Conservation (phyloP, 2,797 vertebrate species). For the Xerus rutilus region DNA sequence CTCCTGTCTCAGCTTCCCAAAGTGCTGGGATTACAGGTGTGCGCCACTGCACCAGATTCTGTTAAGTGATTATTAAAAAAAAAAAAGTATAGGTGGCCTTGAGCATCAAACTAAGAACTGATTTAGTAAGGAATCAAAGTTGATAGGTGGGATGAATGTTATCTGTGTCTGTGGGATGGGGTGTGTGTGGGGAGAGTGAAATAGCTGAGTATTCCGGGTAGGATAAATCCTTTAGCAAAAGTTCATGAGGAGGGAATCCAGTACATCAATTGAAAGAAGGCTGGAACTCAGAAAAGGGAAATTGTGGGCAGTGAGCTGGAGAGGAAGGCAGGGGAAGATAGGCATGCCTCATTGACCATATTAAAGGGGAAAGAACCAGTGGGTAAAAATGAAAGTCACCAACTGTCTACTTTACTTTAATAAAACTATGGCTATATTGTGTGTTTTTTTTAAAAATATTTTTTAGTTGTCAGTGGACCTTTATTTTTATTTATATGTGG, state of each 20-base stretch:
- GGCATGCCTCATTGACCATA: background rate
- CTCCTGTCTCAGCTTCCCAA: no score
- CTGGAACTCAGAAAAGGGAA: background rate
- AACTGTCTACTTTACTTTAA: background rate
- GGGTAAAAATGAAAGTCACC: background rate
- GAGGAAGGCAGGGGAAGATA: background rate
- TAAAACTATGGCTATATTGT: background rate
- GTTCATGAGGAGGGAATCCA: background rate
- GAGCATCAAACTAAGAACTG: conserved; percentile 21
- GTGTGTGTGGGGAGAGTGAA: background rate
- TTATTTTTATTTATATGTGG: no score
- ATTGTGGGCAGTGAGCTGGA: background rate
- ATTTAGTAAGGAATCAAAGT: background rate
- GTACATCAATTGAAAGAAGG: background rate
- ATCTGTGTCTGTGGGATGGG: background rate
- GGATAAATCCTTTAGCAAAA: background rate
- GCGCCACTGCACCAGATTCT: no score
- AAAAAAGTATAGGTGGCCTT: background rate
- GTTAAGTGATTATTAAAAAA: background rate
- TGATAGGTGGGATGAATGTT: background rate
- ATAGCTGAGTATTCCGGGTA: background rate
- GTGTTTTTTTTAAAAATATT: no score
- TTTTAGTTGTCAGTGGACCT: no score
- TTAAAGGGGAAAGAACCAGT: background rate
- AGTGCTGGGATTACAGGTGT: no score